phyloP scores from a whole-genome alignment of 2,888 invertebrate genomes.

The Andrena haemorrhoa region DNA sequence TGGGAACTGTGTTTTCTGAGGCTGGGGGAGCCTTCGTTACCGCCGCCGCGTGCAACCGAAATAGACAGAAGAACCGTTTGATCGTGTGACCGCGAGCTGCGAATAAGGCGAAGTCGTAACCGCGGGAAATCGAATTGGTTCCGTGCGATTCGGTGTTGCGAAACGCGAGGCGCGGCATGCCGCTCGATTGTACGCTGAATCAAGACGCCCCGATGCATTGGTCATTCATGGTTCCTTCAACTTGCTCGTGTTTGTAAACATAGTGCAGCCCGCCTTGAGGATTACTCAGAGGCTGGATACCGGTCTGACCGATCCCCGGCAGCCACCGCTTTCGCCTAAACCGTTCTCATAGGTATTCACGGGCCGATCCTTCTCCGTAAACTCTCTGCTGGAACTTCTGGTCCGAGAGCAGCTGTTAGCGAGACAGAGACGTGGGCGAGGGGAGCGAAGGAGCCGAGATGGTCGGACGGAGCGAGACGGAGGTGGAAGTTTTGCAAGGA shows the following conservation, averaged over 20 bases:
- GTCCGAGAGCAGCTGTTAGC: constrained; percentile 18
- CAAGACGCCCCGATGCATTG: constrained; percentile 57
- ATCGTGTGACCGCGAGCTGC: no score
- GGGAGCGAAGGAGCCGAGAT: background rate
- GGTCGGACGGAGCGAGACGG: background rate
- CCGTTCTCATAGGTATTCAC: constrained; percentile 42
- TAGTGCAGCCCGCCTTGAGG: constrained; percentile 70
- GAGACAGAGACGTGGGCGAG: constrained; percentile 21
- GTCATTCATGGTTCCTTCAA: constrained; percentile 80
- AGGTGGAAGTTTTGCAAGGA: constrained; percentile 36
- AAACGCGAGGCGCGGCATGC: background rate
- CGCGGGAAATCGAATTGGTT: constrained; percentile 1
- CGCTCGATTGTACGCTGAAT: constrained; percentile 10
- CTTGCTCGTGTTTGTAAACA: constrained; percentile 81
- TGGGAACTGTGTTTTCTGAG: constrained; percentile 6
- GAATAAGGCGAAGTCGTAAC: background rate
- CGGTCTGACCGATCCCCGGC: constrained; percentile 60
- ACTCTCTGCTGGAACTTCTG: constrained; percentile 11
- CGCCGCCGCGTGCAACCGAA: background rate
- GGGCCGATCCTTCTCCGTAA: constrained; percentile 32
- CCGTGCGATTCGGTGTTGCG: background rate
- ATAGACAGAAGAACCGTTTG: background rate
- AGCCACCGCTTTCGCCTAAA: constrained; percentile 44
- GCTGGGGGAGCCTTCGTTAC: background rate
- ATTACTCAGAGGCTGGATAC: constrained; percentile 75